A percentile compares a stretch with the other conserved stretches of the same genome.
Evolutionary conservation across 2,113 vertebrate genomes (phyloP).

Genomic region (Gulo gulo): DNA sequence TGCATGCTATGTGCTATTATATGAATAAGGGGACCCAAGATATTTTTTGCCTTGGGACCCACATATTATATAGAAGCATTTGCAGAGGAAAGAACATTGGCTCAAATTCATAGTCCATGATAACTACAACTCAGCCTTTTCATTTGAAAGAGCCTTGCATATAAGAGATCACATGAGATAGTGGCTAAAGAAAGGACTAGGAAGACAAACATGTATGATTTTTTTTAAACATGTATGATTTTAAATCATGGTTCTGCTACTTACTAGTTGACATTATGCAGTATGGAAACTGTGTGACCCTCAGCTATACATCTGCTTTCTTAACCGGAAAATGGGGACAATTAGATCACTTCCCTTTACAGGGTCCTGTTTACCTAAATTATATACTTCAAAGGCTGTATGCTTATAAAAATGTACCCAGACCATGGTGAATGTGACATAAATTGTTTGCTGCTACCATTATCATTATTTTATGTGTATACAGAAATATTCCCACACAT

Average conservation of each 20-base stretch:
- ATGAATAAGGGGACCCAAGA: background rate
- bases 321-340: background rate
- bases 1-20: background rate
- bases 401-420: background rate
- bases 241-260: background rate
- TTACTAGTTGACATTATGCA: background rate
- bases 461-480: background rate
- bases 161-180: fast-evolving
- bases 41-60: background rate
- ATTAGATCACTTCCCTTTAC: background rate
- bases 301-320: background rate
- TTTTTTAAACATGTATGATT: background rate
- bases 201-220: background rate
- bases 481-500: background rate
- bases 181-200: background rate
- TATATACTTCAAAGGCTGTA: background rate
- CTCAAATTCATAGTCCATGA: background rate
- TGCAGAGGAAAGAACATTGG: background rate
- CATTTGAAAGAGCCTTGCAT: background rate
- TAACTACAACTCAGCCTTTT: background rate
- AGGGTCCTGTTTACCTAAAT: background rate
- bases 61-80: background rate
- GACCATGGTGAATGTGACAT: background rate
- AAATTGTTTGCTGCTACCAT: background rate
- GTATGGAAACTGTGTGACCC: background rate